Percentiles rank a stretch among this genome's conserved stretches.
These are phyloP conservation scores for Hippoglossus stenolepis DNA, from an alignment of 2,113 vertebrate genomes.

Conservation along the genomic window DNA sequence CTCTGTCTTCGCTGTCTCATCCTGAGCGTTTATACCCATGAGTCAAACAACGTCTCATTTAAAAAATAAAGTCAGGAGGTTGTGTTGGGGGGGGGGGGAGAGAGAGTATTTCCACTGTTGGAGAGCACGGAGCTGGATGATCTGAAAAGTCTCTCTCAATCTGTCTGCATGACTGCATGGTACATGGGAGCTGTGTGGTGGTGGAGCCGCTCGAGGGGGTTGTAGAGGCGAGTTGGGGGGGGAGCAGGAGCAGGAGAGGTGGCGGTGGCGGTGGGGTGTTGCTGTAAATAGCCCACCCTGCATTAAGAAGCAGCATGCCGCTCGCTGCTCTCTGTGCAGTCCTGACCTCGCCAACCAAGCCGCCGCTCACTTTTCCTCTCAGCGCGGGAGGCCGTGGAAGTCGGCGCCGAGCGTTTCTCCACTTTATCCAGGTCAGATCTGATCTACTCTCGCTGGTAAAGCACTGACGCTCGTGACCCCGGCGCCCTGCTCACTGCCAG, in stretches of 20 bases:
- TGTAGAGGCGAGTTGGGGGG: conserved; percentile 25
- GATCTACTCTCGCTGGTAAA: conserved; percentile 57
- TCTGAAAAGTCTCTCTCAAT: conserved; percentile 58
- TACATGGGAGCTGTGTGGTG: conserved; percentile 57
- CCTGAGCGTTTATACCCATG: conserved; percentile 6
- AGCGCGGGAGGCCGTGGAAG: conserved; percentile 39
- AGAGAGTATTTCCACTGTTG: conserved; percentile 6
- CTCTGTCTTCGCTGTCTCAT: conserved; percentile 15
- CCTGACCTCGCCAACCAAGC: conserved; percentile 64
- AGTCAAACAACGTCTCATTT: conserved; percentile 51
- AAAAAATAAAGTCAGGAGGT: conserved; percentile 13
- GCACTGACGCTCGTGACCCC: conserved; percentile 50
- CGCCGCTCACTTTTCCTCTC: conserved; percentile 63
- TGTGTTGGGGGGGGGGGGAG: no score
- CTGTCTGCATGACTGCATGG: conserved; percentile 64
- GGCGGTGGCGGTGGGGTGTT: neutral
- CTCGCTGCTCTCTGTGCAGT: conserved; percentile 36
- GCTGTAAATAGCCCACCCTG: conserved; percentile 76
- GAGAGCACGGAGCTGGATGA: conserved; percentile 30
- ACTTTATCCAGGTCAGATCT: conserved; percentile 71
- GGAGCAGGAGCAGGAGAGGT: conserved; percentile 9
- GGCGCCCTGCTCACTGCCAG: conserved; percentile 45
- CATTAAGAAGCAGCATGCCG: conserved; percentile 60
- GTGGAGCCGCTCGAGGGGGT: conserved; percentile 61
- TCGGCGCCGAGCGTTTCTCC: conserved; percentile 45